Evolutionary conservation across 2,888 invertebrate genomes (phyloP), one percentile per base, ranked within the genome.

Genomic region (Chrysolina americana): DNA sequence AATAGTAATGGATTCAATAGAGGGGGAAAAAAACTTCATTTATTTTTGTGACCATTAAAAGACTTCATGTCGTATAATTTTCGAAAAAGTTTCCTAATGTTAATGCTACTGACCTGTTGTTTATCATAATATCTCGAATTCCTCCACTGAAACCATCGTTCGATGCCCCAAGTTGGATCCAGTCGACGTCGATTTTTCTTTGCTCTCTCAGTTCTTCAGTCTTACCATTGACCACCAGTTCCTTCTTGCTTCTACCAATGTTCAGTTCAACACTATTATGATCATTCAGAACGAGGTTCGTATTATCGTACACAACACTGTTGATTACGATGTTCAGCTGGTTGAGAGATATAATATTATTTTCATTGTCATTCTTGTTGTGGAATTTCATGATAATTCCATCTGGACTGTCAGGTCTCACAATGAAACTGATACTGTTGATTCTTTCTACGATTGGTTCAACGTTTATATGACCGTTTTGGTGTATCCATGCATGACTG

Each of bases 81-180:
- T n/a, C n/a, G n/a, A n/a, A n/a, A n/a, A n/a, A n/a, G n/a, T n/a
- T 5, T 28, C 28, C 28, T 5, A 5, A 28, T 36, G 21, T 28
- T 0, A 19, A 2, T 11, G 65, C 15, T 15, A 89, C 93, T 91
- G 87, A 95, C 95, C 91, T 90, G 50, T 93, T 92, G 83, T 96
- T 95, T 76, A 96, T 93, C 70, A 96, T 93, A 23, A 96, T 91
- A 87, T 98, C 96, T 73, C 94, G 93, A 10, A 98, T 91, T 5
- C 96, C 94, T 4, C 98, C 98, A 59, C 91, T 91, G 64, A 96
- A 85, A 50, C 75, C 68, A 75, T 69, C 65, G 21, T 70, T n/a
- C 53, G 23, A 8, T 19, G 62, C 76, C 9, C 82, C 79, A 9
- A 81, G 74, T 50, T 79, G 71, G 10, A 82, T 53, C 10, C 74